Conservation (phyloP, 2,888 invertebrate species). For the Chrysotoxum bicinctum region DNA sequence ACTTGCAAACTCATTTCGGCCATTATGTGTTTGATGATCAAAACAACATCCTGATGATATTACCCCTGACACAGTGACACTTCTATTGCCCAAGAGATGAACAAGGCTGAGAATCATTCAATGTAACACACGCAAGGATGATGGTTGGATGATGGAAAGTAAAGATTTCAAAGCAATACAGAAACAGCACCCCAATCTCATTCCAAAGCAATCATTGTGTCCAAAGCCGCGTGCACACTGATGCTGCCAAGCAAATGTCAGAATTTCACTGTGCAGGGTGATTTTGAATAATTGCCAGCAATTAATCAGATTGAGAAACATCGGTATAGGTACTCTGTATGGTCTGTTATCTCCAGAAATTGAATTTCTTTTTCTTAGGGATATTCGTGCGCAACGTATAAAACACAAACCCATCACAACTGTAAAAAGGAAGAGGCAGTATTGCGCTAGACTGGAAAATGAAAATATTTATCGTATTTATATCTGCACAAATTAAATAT, state of each 20-base stretch:
- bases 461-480: background rate
- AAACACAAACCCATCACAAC: background rate
- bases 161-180: background rate
- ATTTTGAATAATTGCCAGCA: constrained; percentile 69
- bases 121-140: constrained; percentile 22
- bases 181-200: constrained; percentile 29
- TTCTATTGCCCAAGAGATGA: constrained; percentile 59
- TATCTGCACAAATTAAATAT: background rate
- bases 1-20: too few relatives aligned
- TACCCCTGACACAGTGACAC: constrained; percentile 41
- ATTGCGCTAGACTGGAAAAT: background rate
- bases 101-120: constrained; percentile 29
- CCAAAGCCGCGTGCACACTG: constrained; percentile 58
- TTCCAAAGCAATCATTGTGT: constrained; percentile 63
- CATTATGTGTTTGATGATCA: constrained; percentile 41
- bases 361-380: constrained; percentile 65
- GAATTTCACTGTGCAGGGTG: constrained; percentile 49
- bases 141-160: background rate
- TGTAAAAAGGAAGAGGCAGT: background rate
- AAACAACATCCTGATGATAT: constrained; percentile 57
- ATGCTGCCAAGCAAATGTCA: constrained; percentile 30
- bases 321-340: constrained; percentile 42
- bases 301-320: constrained; percentile 71
- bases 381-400: constrained; percentile 26
- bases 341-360: constrained; percentile 65